A percentile compares a stretch with the other conserved stretches of the same genome.
Conservation (phyloP, 1,140 invertebrate genomes). For the Pseudoatta argentina region DNA sequence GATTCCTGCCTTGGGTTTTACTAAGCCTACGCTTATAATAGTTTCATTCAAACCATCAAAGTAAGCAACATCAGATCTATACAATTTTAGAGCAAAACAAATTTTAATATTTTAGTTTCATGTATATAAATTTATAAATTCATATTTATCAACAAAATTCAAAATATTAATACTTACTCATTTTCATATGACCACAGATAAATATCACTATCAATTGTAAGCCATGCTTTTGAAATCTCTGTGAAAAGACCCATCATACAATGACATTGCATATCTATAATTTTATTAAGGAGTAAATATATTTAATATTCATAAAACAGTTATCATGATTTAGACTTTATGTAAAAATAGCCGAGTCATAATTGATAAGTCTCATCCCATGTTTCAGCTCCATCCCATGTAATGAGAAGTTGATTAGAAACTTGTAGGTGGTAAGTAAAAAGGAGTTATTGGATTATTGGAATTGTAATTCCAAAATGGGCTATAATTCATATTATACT, state of each 20-base stretch:
- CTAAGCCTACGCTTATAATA: slow-evolving; percentile 94
- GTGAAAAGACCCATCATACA: slow-evolving; percentile 98
- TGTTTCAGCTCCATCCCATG: not conserved
- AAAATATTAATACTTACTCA: slow-evolving; percentile 75
- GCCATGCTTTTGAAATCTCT: slow-evolving; percentile 97
- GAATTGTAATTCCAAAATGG: not conserved
- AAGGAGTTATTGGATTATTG: not conserved
- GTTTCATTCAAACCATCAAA: slow-evolving; percentile 97
- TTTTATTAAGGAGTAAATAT: slow-evolving; percentile 72
- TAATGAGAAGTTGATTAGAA: not conserved
- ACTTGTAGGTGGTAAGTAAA: not conserved
- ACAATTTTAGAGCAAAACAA: slow-evolving; percentile 53
- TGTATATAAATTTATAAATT: slow-evolving; percentile 1
- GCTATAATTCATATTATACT: too few relatives aligned
- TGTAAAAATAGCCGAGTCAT: too few relatives aligned
- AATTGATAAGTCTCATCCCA: not conserved
- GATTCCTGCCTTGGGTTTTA: slow-evolving; percentile 94
- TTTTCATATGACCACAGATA: slow-evolving; percentile 92
- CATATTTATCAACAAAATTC: slow-evolving; percentile 27
- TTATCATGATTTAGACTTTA: not conserved
- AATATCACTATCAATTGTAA: slow-evolving; percentile 99
- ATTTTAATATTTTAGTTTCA: not conserved
- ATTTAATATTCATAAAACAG: slow-evolving; percentile 7
- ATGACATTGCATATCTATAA: slow-evolving; percentile 95
- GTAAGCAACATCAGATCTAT: slow-evolving; percentile 95